Base-by-base conservation (phyloP, 2,888 invertebrate species). In the Drosophila nigritarsus region DNA sequence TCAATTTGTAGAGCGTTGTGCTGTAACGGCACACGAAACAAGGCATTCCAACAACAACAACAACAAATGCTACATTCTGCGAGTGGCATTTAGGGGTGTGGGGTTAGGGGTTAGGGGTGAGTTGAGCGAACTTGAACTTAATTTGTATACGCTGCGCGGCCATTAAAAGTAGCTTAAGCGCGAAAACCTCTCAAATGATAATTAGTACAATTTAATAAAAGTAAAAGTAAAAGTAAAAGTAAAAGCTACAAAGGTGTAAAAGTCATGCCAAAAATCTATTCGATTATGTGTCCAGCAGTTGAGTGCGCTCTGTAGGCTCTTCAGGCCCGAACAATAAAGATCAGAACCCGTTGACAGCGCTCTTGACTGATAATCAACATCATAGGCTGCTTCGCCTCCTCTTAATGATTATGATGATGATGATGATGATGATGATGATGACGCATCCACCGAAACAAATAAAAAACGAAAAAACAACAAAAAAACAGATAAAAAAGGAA, bases 1-100 rank as follows among this genome's bases (percentile, higher is more conserved):
- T 81, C 82, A 82, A 73, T 77, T 83, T 82, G 20, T 50, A 51
- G 42, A 4, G 32, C 56, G 65, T 56, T 67, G 48, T 30, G 59
- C 55, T 42, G 20, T 20, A 42, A 6, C 20, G 20, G 15, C 24
- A 45, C 45, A 24, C 45, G 45, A 45, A 45, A 24, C 45, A 73
- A 79, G 78, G 67, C 64, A 68, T 66, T 61, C 48, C n/a, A n/a
- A n/a, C 54, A 51, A 60, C 27, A 48, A 36, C 53, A n/a, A 42
- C 11, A 42, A 20, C 42, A 42, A 42, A 42, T 20, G 20, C 11
- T 20, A 42, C 42, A 42, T 42, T 42, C 11, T 42, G 11, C 20
- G 20, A 11, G 1, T 42, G 42, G 42, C 42, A 20, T 20, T 42
- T 42, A 34, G 9, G 2, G 3, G 30, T 9, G 2, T 2, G 30